Evolutionary conservation across 2,113 vertebrate genomes (phyloP).

Genomic region (Pterocles orientalis): DNA sequence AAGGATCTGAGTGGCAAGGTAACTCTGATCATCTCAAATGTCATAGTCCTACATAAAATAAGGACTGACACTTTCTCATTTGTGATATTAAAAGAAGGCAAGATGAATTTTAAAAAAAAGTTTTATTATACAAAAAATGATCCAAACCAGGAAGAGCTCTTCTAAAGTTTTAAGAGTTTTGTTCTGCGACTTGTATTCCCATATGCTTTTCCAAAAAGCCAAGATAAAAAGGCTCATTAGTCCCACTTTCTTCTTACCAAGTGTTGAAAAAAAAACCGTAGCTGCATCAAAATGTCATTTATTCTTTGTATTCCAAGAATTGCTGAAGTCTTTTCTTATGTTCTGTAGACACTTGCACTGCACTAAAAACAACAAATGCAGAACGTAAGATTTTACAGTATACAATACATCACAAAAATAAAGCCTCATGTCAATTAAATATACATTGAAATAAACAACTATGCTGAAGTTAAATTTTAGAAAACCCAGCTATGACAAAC

Average conservation of each 20-base stretch:
- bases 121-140: constrained; percentile 76
- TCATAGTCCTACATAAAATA: not conserved
- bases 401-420: constrained; percentile 50
- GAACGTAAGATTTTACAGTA: constrained; percentile 65
- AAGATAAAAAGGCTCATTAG: constrained; percentile 68
- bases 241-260: constrained; percentile 70
- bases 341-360: constrained; percentile 90
- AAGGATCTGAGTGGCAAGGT: not conserved
- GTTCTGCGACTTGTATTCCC: constrained; percentile 61
- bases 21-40: constrained; percentile 25
- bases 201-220: constrained; percentile 65
- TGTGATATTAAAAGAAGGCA: not conserved
- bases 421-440: constrained; percentile 56
- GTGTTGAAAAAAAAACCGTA: constrained; percentile 17
- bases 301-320: constrained; percentile 96
- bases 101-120: constrained; percentile 32
- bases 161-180: constrained; percentile 61
- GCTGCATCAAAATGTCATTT: constrained; percentile 68
- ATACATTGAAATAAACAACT: constrained; percentile 4
- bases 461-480: not conserved
- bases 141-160: constrained; percentile 57
- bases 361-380: constrained; percentile 80
- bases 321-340: constrained; percentile 95
- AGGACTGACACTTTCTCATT: not conserved
- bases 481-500: not conserved